phyloP scores from a whole-genome alignment of 2,113 vertebrate genomes.

The Plestiodon gilberti region DNA sequence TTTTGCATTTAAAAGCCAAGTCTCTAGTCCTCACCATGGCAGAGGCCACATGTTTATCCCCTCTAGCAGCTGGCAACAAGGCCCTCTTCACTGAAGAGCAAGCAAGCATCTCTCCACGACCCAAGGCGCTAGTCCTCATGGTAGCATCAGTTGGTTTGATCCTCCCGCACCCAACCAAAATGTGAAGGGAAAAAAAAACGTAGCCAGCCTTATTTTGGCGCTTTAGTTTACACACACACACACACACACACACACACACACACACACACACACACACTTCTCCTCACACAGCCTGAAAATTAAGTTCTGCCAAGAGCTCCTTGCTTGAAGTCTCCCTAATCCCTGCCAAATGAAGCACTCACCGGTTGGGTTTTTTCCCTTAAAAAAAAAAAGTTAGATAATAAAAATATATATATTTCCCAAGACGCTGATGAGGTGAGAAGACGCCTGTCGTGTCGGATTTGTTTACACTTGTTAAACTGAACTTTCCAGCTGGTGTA shows the following conservation, averaged over 20 bases:
- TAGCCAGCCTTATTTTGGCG: not conserved
- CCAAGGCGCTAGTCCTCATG: not conserved
- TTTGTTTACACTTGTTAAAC: conserved; percentile 23
- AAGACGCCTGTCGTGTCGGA: not conserved
- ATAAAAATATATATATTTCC: not conserved
- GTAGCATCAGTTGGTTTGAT: no score
- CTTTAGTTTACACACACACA: not conserved
- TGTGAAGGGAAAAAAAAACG: no score
- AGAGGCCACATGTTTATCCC: not conserved
- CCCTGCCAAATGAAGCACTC: not conserved
- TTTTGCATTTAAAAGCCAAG: no score
- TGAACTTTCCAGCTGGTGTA: conserved; percentile 24
- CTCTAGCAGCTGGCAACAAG: not conserved
- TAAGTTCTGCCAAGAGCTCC: conserved; percentile 1
- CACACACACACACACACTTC: no score
- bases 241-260: no score
- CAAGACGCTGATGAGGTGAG: not conserved
- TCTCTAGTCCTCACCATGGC: not conserved
- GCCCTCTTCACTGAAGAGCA: not conserved
- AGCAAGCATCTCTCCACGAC: not conserved
- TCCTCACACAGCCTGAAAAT: not conserved
- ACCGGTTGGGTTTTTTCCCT: not conserved
- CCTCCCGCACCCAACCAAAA: not conserved
- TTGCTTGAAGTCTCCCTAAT: not conserved
- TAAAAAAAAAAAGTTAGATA: not conserved